A percentile compares a stretch with the other conserved stretches of the same genome.
Conservation (phyloP, 2,888 invertebrate species). For the Pemphredon lugubris region DNA sequence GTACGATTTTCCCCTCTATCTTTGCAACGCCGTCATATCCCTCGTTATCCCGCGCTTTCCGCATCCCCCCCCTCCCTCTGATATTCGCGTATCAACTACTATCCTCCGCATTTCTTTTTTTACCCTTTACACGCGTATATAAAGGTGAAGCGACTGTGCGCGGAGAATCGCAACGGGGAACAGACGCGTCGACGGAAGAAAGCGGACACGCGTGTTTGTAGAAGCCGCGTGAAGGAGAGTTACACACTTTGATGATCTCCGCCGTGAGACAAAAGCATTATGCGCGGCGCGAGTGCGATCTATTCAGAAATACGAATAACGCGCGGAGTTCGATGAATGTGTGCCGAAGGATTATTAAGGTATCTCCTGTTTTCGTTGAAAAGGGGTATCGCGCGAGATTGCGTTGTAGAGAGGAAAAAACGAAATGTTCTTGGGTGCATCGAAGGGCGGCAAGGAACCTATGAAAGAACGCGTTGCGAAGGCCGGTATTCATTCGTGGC, state of each 20-base stretch:
- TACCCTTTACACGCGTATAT: constrained; percentile 16
- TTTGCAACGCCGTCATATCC: constrained; percentile 2
- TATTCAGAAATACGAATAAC: constrained; percentile 1
- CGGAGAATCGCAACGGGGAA: too few species aligned
- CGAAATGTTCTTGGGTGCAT: neutral
- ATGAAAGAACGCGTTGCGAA: neutral
- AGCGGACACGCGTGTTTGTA: too few species aligned
- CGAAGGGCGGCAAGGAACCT: neutral
- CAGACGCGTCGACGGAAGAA: too few species aligned
- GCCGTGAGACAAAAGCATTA: neutral
- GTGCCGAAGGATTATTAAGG: neutral
- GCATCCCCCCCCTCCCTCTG: too few species aligned
- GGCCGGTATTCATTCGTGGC: constrained; percentile 12
- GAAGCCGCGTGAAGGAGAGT: too few species aligned
- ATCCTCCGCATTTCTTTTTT: constrained; percentile 12
- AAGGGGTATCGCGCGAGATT: too few species aligned
- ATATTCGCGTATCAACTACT: too few species aligned
- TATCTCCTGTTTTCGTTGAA: too few species aligned
- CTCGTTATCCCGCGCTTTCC: constrained; percentile 3
- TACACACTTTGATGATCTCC: too few species aligned
- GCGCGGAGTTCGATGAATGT: neutral
- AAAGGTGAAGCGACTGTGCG: constrained; percentile 26
- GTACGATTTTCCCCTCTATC: neutral
- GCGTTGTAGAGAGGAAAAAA: too few species aligned
- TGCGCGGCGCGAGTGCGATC: neutral